A percentile compares a stretch with the other conserved stretches of the same genome.
These are phyloP conservation scores for Myioborus miniatus DNA, from an alignment of 2,797 vertebrate species.

Conservation along the genomic window DNA sequence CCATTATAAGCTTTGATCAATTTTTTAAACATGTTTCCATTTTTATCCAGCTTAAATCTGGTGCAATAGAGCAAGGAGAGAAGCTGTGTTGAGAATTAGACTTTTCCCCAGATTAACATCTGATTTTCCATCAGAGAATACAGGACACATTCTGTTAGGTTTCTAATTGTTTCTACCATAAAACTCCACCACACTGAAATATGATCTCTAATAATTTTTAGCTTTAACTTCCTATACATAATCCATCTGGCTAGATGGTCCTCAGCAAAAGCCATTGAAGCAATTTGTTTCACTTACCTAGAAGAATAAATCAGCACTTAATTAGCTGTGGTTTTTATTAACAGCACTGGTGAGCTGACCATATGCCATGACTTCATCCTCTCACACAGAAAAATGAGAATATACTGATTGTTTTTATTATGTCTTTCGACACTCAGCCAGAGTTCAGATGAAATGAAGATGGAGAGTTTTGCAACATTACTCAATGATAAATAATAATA, in stretches of 20 bases:
- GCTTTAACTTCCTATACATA: constrained; percentile 79
- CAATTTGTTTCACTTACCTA: constrained; percentile 81
- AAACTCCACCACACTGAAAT: constrained; percentile 77
- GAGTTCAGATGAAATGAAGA: constrained; percentile 2
- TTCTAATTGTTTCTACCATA: constrained; percentile 81
- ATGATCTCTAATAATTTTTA: constrained; percentile 76
- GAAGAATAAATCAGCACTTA: constrained; percentile 81
- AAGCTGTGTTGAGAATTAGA: constrained; percentile 77
- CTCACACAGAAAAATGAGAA: constrained; percentile 76
- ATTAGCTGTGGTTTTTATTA: constrained; percentile 82
- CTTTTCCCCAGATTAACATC: constrained; percentile 78
- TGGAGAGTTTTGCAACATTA: background rate
- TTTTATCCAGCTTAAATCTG: constrained; percentile 67
- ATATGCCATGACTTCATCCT: constrained; percentile 83
- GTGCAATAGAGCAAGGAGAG: constrained; percentile 68
- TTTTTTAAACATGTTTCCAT: constrained; percentile 76
- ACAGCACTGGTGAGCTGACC: constrained; percentile 78
- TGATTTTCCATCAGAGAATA: constrained; percentile 79
- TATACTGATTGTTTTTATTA: constrained; percentile 77
- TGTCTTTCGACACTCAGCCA: constrained; percentile 54
- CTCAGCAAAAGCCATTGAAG: constrained; percentile 75
- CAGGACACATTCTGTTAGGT: constrained; percentile 77
- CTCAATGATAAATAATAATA: constrained; percentile 26
- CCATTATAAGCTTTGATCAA: constrained; percentile 77
- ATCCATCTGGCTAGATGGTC: constrained; percentile 79